Percentiles rank a stretch among this genome's conserved stretches.
phyloP scores from a whole-genome alignment of 1,140 invertebrate species.

The Globodera rostochiensis region DNA sequence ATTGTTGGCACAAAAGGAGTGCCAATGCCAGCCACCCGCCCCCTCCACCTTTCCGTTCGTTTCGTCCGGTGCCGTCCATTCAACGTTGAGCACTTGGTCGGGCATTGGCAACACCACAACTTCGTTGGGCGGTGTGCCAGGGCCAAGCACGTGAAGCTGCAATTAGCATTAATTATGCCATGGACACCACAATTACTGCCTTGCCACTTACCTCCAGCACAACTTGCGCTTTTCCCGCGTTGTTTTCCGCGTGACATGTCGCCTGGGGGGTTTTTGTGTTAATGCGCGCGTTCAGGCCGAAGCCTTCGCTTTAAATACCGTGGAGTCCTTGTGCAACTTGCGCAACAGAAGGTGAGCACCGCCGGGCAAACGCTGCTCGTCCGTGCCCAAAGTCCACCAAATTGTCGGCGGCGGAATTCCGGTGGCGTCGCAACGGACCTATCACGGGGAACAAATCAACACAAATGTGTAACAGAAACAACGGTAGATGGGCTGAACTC shows the following conservation, averaged over 20 bases:
- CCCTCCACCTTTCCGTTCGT: constrained; percentile 56
- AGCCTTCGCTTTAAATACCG: constrained; percentile 4
- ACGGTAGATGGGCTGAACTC: background rate
- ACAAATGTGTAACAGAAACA: background rate
- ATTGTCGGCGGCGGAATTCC: constrained; percentile 58
- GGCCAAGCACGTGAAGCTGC: constrained; percentile 37
- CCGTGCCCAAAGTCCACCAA: constrained; percentile 52
- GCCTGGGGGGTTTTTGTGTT: background rate
- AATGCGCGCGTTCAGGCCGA: background rate
- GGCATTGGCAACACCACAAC: constrained; percentile 56
- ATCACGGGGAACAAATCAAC: too few relatives aligned
- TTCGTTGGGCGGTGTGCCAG: constrained; percentile 62
- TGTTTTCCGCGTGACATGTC: constrained; percentile 62
- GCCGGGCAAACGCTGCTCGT: constrained; percentile 41
- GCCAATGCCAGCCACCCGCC: too few relatives aligned
- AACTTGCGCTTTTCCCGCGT: constrained; percentile 57
- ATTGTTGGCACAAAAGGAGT: background rate
- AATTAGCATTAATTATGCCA: background rate
- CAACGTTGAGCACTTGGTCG: constrained; percentile 58
- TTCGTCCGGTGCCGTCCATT: constrained; percentile 65
- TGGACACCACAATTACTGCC: background rate
- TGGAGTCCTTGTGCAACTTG: constrained; percentile 55
- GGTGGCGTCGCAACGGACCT: constrained; percentile 47
- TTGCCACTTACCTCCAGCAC: constrained; percentile 37
- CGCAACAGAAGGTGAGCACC: constrained; percentile 48